Evolutionary conservation across 1,140 invertebrate genomes (phyloP).

Genomic region (Ceratosolen solmsi): DNA sequence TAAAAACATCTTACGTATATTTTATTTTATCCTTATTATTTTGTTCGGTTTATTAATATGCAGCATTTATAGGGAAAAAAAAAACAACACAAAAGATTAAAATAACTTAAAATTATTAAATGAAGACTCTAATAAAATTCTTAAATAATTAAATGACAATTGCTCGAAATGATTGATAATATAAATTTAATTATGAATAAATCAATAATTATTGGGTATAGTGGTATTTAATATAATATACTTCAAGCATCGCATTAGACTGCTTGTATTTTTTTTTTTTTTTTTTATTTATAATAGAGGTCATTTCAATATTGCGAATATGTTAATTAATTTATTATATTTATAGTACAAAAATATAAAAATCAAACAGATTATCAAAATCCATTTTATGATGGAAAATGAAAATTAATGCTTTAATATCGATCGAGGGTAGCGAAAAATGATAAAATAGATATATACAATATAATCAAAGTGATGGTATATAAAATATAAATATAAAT

Average conservation of each 20-base stretch:
- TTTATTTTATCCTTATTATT: background rate
- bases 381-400: background rate
- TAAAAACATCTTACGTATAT: background rate
- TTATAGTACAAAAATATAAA: slow-evolving; percentile 7
- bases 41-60: background rate
- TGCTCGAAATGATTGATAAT: too few relatives aligned
- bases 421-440: background rate
- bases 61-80: too few relatives aligned
- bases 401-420: background rate
- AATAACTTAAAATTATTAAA: background rate
- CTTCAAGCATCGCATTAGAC: too few relatives aligned
- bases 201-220: too few relatives aligned
- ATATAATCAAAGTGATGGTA: background rate
- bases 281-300: too few relatives aligned
- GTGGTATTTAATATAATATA: too few relatives aligned
- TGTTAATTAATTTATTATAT: slow-evolving; percentile 10
- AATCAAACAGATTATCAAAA: background rate
- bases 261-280: too few relatives aligned
- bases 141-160: too few relatives aligned
- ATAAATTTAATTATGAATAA: too few relatives aligned
- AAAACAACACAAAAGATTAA: too few relatives aligned
- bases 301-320: background rate
- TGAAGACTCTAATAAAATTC: background rate
- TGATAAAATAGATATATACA: background rate
- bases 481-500: slow-evolving; percentile 30